Base-by-base conservation (phyloP, 2,797 vertebrate genomes). In the Acanthis flammea region DNA sequence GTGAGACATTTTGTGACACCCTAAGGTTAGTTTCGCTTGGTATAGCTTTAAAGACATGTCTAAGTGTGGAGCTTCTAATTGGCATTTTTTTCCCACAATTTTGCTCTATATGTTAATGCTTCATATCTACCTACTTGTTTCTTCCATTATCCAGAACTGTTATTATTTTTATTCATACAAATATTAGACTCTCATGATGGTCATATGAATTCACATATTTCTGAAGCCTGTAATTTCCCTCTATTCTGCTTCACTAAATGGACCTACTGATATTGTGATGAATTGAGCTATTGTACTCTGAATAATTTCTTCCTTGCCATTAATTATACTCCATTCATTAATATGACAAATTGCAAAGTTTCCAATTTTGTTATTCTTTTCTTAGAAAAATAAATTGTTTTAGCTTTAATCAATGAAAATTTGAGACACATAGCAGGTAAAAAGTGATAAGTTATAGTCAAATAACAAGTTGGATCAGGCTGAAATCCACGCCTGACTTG, bases 221-320 rank as follows among this genome's bases (percentile, higher is more conserved):
- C 18, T 55, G 50, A 80, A 92, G 53, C 73, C 70, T 91, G 18
- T 88, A 88, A 91, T 94, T 89, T 89, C n/a, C 19, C 79, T 90
- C 30, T 76, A 12, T 70, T 83, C 72, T 78, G 33, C 28, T 50
- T 86, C 54, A 57, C 42, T 86, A 95, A 94, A 85, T 83, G n/a
- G 50, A 78, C 10, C 68, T 88, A 68, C 33, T 80, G 53, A 89
- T 91, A 53, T 5, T 30, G 15, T 92, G 31, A 72, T 92, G 76
- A 90, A 85, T 39, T 92, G 55, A 71, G 39, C 65, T 80, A 88
- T 65, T 77, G 28, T 33, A 58, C 45, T 57, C 17, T 68, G 57
- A 67, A 65, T 91, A 58, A 73, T 23, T 82, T 91, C 19, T 86
- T 66, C 75, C 58, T 88, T 77, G 45, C 14, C 31, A n/a, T 88